Percentiles rank a stretch among this genome's conserved stretches.
Evolutionary conservation across 1,140 invertebrate species (phyloP).

Genomic region (Melitaea cinxia): DNA sequence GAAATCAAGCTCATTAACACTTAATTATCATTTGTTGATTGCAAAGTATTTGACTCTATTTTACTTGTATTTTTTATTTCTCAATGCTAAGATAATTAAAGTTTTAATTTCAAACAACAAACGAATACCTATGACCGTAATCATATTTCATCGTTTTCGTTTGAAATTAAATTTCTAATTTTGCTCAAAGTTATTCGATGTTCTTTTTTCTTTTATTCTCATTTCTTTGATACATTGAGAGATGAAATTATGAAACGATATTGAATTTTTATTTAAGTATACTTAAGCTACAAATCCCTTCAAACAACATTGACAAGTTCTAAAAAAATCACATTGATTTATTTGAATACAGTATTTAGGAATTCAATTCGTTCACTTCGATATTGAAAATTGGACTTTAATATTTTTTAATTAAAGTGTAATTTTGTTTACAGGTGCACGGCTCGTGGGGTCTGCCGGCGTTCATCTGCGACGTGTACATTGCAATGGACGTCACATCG

Average conservation of each 20-base stretch:
- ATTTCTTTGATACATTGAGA: neutral
- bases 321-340: constrained; percentile 29
- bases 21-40: too few species aligned
- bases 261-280: constrained; percentile 9
- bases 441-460: constrained; percentile 94
- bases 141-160: too few species aligned
- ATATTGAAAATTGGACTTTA: constrained; percentile 3
- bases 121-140: too few species aligned
- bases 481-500: constrained; percentile 98
- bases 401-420: constrained; percentile 4
- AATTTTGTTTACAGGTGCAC: constrained; percentile 86
- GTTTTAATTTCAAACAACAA: too few species aligned
- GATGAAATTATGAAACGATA: neutral
- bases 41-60: too few species aligned
- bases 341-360: constrained; percentile 27
- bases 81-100: too few species aligned
- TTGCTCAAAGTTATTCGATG: neutral
- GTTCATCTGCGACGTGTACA: constrained; percentile 98
- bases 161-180: neutral
- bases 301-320: constrained; percentile 20
- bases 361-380: constrained; percentile 7
- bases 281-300: constrained; percentile 8
- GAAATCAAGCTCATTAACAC: too few species aligned
- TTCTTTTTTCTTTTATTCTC: too few species aligned
- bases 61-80: too few species aligned